Evolutionary conservation across 2,113 vertebrate species (phyloP).

Genomic region (Melierax canorus): DNA sequence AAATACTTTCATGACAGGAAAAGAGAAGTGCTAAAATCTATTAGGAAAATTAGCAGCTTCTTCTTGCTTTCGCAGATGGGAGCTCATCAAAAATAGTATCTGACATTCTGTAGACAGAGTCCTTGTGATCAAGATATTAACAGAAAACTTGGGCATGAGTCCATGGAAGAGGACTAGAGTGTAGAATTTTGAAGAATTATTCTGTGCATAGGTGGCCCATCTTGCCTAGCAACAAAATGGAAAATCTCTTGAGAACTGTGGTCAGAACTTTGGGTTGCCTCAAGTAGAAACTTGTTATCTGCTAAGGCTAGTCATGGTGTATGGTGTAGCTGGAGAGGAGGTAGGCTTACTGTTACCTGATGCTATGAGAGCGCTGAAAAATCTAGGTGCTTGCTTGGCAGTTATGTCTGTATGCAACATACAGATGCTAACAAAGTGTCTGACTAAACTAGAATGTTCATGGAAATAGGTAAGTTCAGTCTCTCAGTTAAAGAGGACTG

Average conservation of each 20-base stretch:
- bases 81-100: constrained; percentile 63
- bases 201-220: constrained; percentile 19
- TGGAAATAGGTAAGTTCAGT: constrained; percentile 12
- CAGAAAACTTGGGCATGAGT: constrained; percentile 52
- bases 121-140: constrained; percentile 60
- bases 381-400: background rate
- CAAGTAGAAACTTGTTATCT: background rate
- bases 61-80: constrained; percentile 58
- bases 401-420: background rate
- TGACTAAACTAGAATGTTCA: background rate
- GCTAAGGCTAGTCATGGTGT: background rate
- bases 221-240: constrained; percentile 47
- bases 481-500: background rate
- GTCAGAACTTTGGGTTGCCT: constrained; percentile 10
- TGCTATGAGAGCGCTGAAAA: background rate
- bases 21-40: constrained; percentile 64
- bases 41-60: constrained; percentile 62
- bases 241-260: constrained; percentile 1
- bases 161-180: constrained; percentile 32
- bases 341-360: background rate
- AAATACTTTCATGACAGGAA: constrained; percentile 61
- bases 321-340: background rate
- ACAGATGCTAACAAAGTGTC: background rate
- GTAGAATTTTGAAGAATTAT: constrained; percentile 27
- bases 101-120: constrained; percentile 61